These are phyloP conservation scores for Micronycteris hirsuta DNA, from an alignment of 2,113 vertebrate species.

Conservation along the genomic window DNA sequence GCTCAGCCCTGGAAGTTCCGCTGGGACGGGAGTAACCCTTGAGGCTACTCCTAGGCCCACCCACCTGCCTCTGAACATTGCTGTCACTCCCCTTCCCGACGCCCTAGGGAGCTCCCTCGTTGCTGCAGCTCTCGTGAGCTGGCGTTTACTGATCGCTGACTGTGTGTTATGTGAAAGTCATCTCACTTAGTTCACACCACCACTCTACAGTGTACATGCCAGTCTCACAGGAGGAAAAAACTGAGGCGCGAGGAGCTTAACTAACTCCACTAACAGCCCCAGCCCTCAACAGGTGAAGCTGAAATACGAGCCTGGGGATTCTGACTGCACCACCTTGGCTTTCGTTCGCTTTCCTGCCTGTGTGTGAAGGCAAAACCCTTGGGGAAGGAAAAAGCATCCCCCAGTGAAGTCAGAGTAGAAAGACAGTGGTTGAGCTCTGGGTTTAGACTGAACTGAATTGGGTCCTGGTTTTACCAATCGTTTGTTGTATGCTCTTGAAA, in stretches of 20 bases:
- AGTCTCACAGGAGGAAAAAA: background rate
- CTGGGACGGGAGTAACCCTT: background rate
- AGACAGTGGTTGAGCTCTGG: background rate
- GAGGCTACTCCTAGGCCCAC: no score
- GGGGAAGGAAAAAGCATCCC: background rate
- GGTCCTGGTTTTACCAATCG: background rate
- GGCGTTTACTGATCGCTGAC: background rate
- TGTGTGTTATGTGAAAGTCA: background rate
- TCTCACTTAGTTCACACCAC: background rate
- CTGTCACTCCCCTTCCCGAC: fast-evolving
- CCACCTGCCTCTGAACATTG: no score
- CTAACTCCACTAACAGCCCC: background rate
- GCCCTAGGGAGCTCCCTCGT: fast-evolving
- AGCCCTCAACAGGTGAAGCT: background rate
- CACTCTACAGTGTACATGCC: background rate
- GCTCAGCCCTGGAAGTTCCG: background rate
- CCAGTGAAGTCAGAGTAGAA: background rate
- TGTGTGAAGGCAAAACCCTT: background rate
- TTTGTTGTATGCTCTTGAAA: background rate
- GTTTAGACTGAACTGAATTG: background rate
- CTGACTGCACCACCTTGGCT: background rate
- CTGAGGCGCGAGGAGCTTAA: background rate
- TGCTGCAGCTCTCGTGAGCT: background rate
- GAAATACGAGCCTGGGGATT: background rate
- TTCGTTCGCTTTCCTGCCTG: background rate